Evolutionary conservation across 2,888 invertebrate genomes (phyloP), one percentile per base, ranked within the genome.

Genomic region (Nesidiocoris tenuis): DNA sequence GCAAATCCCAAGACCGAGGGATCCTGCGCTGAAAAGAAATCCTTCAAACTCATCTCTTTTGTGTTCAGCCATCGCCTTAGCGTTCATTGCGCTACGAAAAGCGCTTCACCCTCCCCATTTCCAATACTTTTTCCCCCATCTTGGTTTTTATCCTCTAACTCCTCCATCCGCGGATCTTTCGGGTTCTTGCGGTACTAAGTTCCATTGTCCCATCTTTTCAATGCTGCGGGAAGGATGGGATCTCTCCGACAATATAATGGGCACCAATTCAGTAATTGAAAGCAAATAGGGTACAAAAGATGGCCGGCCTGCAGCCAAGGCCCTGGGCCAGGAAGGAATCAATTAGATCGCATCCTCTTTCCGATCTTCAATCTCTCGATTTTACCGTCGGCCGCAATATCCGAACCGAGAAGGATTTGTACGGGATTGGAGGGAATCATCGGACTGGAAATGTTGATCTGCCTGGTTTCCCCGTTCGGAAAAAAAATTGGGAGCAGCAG

Each of bases 261-360:
- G 59, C 70, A 59, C 70, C 70, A 19, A 59, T 70, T 23, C 61
- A 1, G 70, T 70, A 70, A 70, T 70, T 59, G 59, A 70, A 70
- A 70, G 70, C 70, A 70, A 70, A 70, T 70, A 70, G 61, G 22
- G 57, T 70, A 70, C 61, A 70, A 59, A 23, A 23, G 39, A 23
- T 21, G 21, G 18, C 54, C 0, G 22, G 23, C 17, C 16, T 7
- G 39, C 39, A 39, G 39, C 5, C 39, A 39, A 39, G 39, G 39
- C 39, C 39, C 16, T 17, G 70, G 24, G 57, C 22, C 54, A 19
- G 57, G 59, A 68, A 70, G 57, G 25, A 59, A 59, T 70, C 61
- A 59, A 59, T 70, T 70, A 70, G 25, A 22, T 23, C 18, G 19
- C 54, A 67, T 67, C 67, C 55, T 7, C 21, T 55, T 12, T 67